Evolutionary conservation across 1,140 invertebrate genomes (phyloP).

Genomic region (Solenopsis invicta): DNA sequence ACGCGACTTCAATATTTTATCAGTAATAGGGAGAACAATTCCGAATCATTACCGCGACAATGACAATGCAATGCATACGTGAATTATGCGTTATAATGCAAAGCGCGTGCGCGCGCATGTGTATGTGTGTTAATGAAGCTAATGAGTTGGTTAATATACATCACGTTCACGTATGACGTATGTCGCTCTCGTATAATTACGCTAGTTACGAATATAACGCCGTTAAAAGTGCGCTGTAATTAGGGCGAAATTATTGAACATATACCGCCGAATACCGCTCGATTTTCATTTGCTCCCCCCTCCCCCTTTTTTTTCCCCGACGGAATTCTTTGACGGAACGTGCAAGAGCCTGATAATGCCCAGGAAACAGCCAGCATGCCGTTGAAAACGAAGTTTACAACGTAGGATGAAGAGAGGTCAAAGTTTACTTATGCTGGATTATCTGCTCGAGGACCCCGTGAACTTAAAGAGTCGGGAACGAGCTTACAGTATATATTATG

Average conservation of each 20-base stretch:
- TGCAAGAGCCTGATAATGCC: constrained; percentile 45
- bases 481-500: constrained; percentile 70
- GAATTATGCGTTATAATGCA: constrained; percentile 41
- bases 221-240: constrained; percentile 49
- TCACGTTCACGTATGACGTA: constrained; percentile 53
- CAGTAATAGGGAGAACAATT: constrained; percentile 34
- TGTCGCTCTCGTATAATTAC: constrained; percentile 49
- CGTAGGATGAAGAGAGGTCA: constrained; percentile 36
- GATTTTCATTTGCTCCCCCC: constrained; percentile 12
- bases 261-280: not conserved
- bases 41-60: constrained; percentile 40
- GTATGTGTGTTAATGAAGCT: constrained; percentile 55
- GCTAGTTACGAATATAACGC: constrained; percentile 43
- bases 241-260: constrained; percentile 44
- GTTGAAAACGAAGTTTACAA: constrained; percentile 58
- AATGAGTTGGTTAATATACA: constrained; percentile 65
- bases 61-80: constrained; percentile 21
- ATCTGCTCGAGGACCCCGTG: constrained; percentile 59
- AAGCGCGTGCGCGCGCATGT: not conserved
- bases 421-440: constrained; percentile 64
- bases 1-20: not conserved
- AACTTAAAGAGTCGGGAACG: constrained; percentile 70
- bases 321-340: constrained; percentile 12
- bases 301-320: not conserved
- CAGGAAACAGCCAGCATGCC: constrained; percentile 27